A percentile compares a stretch with the other conserved stretches of the same genome.
These are phyloP conservation scores for Drosophila trichaetosa DNA, from an alignment of 2,888 invertebrate genomes.

Conservation along the genomic window DNA sequence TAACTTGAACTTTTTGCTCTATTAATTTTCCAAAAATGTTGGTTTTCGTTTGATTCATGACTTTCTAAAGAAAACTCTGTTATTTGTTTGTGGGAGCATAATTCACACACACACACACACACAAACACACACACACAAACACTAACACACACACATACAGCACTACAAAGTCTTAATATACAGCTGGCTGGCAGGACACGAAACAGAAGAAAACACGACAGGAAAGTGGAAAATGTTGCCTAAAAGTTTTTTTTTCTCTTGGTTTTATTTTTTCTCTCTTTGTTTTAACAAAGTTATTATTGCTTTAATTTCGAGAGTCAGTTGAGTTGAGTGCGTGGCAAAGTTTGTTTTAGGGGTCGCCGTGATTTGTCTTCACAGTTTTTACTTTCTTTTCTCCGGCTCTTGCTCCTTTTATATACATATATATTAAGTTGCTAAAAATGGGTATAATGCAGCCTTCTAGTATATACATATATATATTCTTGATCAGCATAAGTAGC, in stretches of 20 bases:
- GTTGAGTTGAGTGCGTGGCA: constrained; percentile 61
- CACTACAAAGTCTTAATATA: constrained; percentile 10
- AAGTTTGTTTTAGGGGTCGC: constrained; percentile 54
- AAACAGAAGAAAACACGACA: constrained; percentile 15
- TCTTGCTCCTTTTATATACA: constrained; percentile 2
- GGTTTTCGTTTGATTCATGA: constrained; percentile 11
- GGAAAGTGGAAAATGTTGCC: constrained; percentile 27
- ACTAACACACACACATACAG: not conserved
- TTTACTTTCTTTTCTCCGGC: constrained; percentile 12
- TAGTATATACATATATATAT: not conserved
- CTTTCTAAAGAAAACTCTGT: constrained; percentile 8
- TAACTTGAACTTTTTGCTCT: constrained; percentile 9
- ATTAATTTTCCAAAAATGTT: not conserved
- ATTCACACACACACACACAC: constrained; percentile 10
- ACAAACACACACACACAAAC: not conserved
- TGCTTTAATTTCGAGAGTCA: constrained; percentile 78
- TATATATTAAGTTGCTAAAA: not conserved
- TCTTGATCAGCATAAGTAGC: not conserved
- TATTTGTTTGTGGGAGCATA: constrained; percentile 22
- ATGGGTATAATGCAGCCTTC: not conserved
- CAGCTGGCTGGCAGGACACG: constrained; percentile 14
- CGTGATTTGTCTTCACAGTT: constrained; percentile 59
- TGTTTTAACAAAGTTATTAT: constrained; percentile 74
- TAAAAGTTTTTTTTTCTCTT: constrained; percentile 16
- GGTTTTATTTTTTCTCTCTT: constrained; percentile 9